Base-by-base conservation (phyloP, 2,113 vertebrate genomes). In the Falco punctatus region DNA sequence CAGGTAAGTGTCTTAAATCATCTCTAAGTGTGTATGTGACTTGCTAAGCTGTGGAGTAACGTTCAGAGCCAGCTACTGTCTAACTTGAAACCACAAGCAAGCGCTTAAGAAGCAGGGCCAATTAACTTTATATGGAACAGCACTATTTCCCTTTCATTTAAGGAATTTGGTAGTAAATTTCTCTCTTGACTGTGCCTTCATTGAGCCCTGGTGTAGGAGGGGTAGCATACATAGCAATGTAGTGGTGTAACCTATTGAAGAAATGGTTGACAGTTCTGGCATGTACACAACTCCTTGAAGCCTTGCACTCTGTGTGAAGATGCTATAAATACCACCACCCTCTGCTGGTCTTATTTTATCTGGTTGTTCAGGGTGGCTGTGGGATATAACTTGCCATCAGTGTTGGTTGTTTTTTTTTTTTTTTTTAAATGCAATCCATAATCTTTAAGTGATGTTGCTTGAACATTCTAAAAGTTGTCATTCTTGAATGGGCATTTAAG, bases 1-100 rank as follows among this genome's bases (percentile, higher is more conserved):
- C 98, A 98, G 98, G 98, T 98, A 98, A 97, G 97, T 38, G 6
- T 66, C 59, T 62, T 57, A 77, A 95, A 67, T 81, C 2, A 40
- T 73, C 44, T 88, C 49, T 51, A 15, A 26, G 12, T 23, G 4
- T 70, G 5, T 32, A 0, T 64, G 8, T 71, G 48, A 57, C 32
- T 44, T 62, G 49, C 49, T 79, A 46, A 46, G 61, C 44, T 3
- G 1, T 35, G 61, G 42, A 90, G 49, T 10, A 30, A 20, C 61
- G 70, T 82, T 90, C 73, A 57, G 78, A 82, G 70, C 92, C 35
- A 52, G 57, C 52, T 81, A 7, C 58, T 57, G 33, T 77, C 77
- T 74, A 64, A 79, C 52, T 23, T 82, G 94, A 85, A 77, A 58
- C 49, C 33, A 62, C 44, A 73, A 77, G n/a, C 58, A 61, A 72